These are phyloP conservation scores for Lutraria lutraria DNA, from an alignment of 2,888 invertebrate species.

Conservation along the genomic window DNA sequence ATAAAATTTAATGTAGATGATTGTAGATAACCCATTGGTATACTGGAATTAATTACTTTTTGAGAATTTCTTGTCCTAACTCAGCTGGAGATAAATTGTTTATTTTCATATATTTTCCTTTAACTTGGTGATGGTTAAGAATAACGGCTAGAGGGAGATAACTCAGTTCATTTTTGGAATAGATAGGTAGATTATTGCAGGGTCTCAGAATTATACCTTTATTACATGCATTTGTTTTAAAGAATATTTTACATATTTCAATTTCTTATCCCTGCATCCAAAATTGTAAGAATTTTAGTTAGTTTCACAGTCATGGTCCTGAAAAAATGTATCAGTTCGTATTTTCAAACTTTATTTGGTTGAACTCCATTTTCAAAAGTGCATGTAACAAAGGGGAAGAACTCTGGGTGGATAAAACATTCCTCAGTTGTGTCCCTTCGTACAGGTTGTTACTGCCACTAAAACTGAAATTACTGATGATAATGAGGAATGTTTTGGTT, in stretches of 20 bases:
- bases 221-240: neutral
- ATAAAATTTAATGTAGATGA: too few relatives aligned
- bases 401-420: slow-evolving; percentile 32
- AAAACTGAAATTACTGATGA: slow-evolving; percentile 42
- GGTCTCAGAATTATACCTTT: neutral
- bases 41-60: too few relatives aligned
- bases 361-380: neutral
- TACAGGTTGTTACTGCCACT: slow-evolving; percentile 41
- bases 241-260: neutral
- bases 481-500: slow-evolving; percentile 47
- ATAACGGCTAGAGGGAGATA: neutral
- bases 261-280: too few relatives aligned
- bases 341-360: too few relatives aligned
- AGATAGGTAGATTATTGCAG: neutral
- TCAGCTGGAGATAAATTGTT: too few relatives aligned
- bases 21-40: too few relatives aligned
- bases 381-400: slow-evolving; percentile 33
- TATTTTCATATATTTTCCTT: too few relatives aligned
- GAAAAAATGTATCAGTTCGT: too few relatives aligned
- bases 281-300: too few relatives aligned
- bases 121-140: neutral
- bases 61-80: too few relatives aligned
- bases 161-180: neutral
- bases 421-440: slow-evolving; percentile 40
- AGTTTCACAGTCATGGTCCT: too few relatives aligned